Conservation (phyloP, 2,113 vertebrate species). For the Corythoichthys haematopterus region DNA sequence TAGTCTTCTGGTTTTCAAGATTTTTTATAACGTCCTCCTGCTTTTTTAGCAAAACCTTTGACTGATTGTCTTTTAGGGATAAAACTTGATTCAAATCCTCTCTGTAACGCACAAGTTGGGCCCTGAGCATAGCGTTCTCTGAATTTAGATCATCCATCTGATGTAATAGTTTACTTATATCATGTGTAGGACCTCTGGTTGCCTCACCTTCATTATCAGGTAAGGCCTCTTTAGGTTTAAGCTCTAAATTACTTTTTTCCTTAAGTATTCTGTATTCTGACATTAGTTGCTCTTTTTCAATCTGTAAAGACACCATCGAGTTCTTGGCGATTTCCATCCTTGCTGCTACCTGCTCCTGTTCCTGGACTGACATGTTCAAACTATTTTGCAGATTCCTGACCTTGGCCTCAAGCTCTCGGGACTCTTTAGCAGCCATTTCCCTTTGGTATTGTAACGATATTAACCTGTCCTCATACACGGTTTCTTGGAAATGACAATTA, state of each 20-base stretch:
- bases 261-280: conserved; percentile 71
- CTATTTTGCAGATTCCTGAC: conserved; percentile 67
- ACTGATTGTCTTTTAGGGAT: conserved; percentile 83
- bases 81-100: conserved; percentile 86
- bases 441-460: conserved; percentile 60
- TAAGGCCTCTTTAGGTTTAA: conserved; percentile 61
- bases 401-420: conserved; percentile 61
- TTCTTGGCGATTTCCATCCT: conserved; percentile 77
- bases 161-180: conserved; percentile 73
- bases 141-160: conserved; percentile 85
- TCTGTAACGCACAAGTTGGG: conserved; percentile 82
- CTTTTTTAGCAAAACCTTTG: conserved; percentile 81
- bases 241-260: conserved; percentile 53
- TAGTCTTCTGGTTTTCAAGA: conserved; percentile 74
- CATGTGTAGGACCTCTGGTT: conserved; percentile 71
- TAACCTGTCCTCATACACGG: conserved; percentile 72
- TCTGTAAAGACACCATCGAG: conserved; percentile 78
- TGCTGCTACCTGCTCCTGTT: conserved; percentile 66
- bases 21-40: conserved; percentile 79
- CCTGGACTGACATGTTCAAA: conserved; percentile 58
- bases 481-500: conserved; percentile 69
- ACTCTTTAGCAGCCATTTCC: conserved; percentile 61
- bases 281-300: conserved; percentile 74
- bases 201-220: conserved; percentile 58
- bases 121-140: conserved; percentile 85